A percentile compares a stretch with the other conserved stretches of the same genome.
Evolutionary conservation across 2,797 vertebrate genomes (phyloP).

Genomic region (Phataginus tricuspis): DNA sequence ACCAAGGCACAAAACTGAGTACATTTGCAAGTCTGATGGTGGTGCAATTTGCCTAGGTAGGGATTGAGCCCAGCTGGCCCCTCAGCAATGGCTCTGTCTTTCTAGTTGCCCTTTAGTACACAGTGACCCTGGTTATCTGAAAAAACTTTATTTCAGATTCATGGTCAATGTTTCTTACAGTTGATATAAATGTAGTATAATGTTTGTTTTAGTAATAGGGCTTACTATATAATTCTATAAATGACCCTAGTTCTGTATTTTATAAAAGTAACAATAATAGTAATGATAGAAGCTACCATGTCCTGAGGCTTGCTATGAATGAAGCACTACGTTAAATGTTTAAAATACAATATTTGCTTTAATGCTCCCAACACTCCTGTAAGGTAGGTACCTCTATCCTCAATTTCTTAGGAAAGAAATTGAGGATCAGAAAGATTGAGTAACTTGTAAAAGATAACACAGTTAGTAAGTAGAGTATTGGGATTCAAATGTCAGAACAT

Average conservation of each 20-base stretch:
- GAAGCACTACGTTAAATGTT: slow-evolving; percentile 22
- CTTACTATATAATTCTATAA: slow-evolving; percentile 50
- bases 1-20: neutral
- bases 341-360: slow-evolving; percentile 31
- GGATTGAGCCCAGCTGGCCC: neutral
- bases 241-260: neutral
- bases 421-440: neutral
- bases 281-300: slow-evolving; percentile 1
- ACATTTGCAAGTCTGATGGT: slow-evolving; percentile 16
- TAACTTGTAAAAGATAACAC: neutral
- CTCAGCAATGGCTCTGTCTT: neutral
- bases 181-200: neutral
- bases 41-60: neutral
- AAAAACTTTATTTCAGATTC: slow-evolving; percentile 40
- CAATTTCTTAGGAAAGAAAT: neutral
- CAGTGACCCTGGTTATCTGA: neutral
- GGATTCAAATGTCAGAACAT: neutral
- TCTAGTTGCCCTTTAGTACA: neutral
- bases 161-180: neutral
- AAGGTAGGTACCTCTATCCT: neutral
- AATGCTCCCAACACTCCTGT: neutral
- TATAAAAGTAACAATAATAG: neutral
- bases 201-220: neutral
- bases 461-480: neutral
- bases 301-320: neutral